Evolutionary conservation across 2,113 vertebrate genomes (phyloP), one percentile per base, ranked within the genome.

Genomic region (Illadopsis cleaveri): DNA sequence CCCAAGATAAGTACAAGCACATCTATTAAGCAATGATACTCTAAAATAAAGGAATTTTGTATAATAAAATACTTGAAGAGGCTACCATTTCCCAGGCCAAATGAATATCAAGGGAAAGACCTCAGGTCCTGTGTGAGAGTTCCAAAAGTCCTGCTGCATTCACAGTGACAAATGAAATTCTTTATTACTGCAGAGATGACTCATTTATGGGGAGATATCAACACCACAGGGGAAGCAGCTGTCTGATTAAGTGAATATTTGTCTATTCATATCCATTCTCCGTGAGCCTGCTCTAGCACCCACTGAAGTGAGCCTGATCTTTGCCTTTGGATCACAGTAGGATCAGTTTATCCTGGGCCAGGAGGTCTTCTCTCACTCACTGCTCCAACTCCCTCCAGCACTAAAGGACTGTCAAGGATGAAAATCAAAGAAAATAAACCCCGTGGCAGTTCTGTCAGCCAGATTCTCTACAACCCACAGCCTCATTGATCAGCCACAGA

Each of bases 221-320:
- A 38, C 65, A 76, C 85, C 61, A 28, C 61, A 51, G n/a, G 89
- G 82, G 90, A 78, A 93, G 85, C 66, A 97, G 93, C 78, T 89
- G 75, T 48, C 85, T 72, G 53, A 58, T 82, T 54, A 28, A 83
- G 50, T 11, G 53, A 91, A 20, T 79, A 81, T 94, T 82, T 92
- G 79, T 79, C 82, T 92, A 47, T 91, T 93, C 58, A 82, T 93
- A 65, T 40, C 71, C 35, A 14, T 44, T 60, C 57, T 51, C 61
- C 9, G 4, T 5, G n/a, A 82, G 78, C 56, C 75, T 20, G 22
- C 70, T 77, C 76, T 58, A 31, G 81, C 89, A 69, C 71, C 71
- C 80, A 57, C 82, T 61, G 75, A 71, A 72, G 53, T 15, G 71
- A 56, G 57, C 11, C 56, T 4, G 8, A 75, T 35, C 82, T 82